Base-by-base conservation (phyloP, 2,888 invertebrate species). In the Morpho achilles region DNA sequence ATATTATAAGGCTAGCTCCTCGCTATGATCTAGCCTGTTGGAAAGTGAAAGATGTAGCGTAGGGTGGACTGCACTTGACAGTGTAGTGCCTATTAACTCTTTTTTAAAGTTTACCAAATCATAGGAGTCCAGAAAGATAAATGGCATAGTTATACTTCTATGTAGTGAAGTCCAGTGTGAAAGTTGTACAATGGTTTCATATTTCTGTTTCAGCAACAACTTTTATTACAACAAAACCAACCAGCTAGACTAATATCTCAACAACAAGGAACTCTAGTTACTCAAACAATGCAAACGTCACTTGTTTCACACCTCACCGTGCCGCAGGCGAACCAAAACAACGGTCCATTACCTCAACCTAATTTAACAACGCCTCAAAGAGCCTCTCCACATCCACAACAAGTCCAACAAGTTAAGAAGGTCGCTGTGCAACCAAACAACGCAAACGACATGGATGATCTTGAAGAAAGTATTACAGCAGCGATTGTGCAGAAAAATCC, bases 401-500 rank as follows among this genome's bases (percentile, higher is more conserved):
- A 84, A 67, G 68, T 76, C 5, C 77, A 76, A 62, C 80, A 80
- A 69, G 74, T 77, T 1, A 87, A 86, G 53, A 84, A 88, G 72
- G 87, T 87, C 10, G 75, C 79, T n/a, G 87, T 87, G 0, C 87
- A 86, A 69, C 85, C 87, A 1, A 89, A 87, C 63, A 87, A 87
- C 61, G 85, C 90, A 0, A 87, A 79, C 56, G 91, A 90, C 58
- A 84, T 91, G 84, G 91, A 90, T 59, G 91, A 91, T 70, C 77
- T 91, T 40, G 91, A 91, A 69, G 91, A 91, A 46, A 91, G 91
- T 65, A 91, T 91, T 60, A 87, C 90, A 7, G 91, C 91, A 4
- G 91, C 91, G 3, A 89, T 91, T 63, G 76, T 91, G 10, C 82
- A 82, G 47, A 90, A 89, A 62, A 81, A 82, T 63, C 76, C 82